Evolutionary conservation across 1,140 invertebrate genomes (phyloP).

Genomic region (Bombus sibiricus): DNA sequence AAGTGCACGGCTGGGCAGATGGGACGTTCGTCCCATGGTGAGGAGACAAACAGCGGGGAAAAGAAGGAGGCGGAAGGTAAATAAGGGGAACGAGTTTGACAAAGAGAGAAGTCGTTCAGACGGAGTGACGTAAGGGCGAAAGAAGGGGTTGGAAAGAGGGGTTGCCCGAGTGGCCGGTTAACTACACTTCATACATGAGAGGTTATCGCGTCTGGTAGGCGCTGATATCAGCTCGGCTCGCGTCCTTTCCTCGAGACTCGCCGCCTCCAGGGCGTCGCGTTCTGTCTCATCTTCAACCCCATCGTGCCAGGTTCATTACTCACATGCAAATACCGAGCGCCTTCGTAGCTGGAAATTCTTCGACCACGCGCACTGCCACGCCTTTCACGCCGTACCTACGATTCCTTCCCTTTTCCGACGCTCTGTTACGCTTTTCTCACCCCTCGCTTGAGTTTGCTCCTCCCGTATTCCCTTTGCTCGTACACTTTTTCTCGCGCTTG

Average conservation of each 20-base stretch:
- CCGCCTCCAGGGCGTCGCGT: constrained; percentile 23
- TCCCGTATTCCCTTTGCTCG: neutral
- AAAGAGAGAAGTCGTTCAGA: constrained; percentile 18
- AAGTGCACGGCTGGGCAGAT: constrained; percentile 1
- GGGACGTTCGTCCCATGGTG: neutral
- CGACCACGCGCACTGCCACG: constrained; percentile 6
- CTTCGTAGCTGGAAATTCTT: constrained; percentile 11
- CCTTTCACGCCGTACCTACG: constrained; percentile 6
- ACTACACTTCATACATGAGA: constrained; percentile 71
- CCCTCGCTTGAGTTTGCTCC: neutral
- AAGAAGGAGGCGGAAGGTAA: constrained; percentile 36
- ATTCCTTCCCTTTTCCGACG: constrained; percentile 9
- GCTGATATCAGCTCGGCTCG: constrained; percentile 62
- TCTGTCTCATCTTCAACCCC: constrained; percentile 51
- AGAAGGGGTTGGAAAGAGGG: neutral
- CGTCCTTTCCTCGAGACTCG: constrained; percentile 7
- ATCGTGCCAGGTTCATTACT: constrained; percentile 66
- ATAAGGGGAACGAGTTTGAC: constrained; percentile 26
- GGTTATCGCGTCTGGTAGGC: constrained; percentile 70
- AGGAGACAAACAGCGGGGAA: constrained; percentile 44
- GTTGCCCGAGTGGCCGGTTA: constrained; percentile 58
- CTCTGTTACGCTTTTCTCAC: neutral
- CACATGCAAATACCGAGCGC: constrained; percentile 65
- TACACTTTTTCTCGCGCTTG: neutral
- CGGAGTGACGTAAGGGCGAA: constrained; percentile 23